A percentile compares a stretch with the other conserved stretches of the same genome.
phyloP scores from a whole-genome alignment of 2,113 vertebrate genomes.

The Scalopus aquaticus region DNA sequence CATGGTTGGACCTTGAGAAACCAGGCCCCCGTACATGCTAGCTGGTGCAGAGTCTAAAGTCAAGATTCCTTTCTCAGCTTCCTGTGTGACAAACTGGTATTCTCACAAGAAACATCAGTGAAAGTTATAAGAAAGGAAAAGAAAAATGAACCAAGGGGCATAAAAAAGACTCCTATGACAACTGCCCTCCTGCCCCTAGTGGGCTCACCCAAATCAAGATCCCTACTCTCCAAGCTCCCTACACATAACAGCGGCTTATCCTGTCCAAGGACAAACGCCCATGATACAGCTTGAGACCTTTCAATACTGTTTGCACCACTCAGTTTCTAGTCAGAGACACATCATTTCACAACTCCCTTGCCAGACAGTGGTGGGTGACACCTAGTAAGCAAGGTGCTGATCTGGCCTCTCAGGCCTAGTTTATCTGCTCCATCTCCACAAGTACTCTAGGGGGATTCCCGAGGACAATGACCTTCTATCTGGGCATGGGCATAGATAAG shows the following conservation, averaged over 20 bases:
- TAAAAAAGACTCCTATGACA: neutral
- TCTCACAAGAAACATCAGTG: slow-evolving; percentile 35
- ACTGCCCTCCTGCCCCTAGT: neutral
- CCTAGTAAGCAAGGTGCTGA: neutral
- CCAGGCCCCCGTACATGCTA: neutral
- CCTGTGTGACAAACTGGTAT: neutral
- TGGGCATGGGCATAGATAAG: neutral
- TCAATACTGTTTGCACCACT: neutral
- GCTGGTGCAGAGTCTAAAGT: neutral
- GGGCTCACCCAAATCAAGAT: neutral
- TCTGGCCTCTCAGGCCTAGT: neutral
- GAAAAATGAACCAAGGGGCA: neutral
- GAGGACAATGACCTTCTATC: neutral
- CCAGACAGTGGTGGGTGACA: neutral
- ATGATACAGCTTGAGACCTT: neutral
- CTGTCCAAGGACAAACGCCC: neutral
- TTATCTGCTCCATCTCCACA: neutral
- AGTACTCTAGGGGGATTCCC: neutral
- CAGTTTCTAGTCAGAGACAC: neutral
- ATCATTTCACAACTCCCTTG: neutral
- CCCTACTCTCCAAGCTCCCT: neutral
- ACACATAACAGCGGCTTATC: neutral
- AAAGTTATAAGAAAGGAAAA: slow-evolving; percentile 26
- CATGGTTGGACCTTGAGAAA: neutral
- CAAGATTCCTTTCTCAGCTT: neutral